Evolutionary conservation across 2,888 invertebrate genomes (phyloP), one percentile per base, ranked within the genome.

Genomic region (Scrobipalpa costella): DNA sequence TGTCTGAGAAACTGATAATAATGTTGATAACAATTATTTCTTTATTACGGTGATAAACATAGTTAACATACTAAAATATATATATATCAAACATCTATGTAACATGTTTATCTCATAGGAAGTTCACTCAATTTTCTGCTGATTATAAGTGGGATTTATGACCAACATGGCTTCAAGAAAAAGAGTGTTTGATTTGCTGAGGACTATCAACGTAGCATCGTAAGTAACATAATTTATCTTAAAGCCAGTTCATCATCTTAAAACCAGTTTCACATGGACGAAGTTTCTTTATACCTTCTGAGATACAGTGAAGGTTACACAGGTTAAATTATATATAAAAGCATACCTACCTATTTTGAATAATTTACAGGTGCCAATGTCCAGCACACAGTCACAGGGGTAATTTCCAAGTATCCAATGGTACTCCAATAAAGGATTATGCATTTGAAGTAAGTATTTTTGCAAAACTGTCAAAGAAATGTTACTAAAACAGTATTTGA

Each of bases 351-450:
- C n/a, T n/a, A n/a, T n/a, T n/a, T n/a, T n/a, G n/a, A n/a, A n/a
- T 6, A 2, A 44, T 21, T 50, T 50, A 9, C 76, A 96, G 96
- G 59, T 95, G 95, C 75, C 94, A 93, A 78, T 96, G 96, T 78
- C 96, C 96, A 59, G 94, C 96, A 9, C 96, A 96, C 80, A 93
- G 95, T 0, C 92, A 93, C 71, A 91, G 93, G 63, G 92, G 93
- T 38, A 88, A 88, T 64, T 81, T 90, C 49, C 85, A 89, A 72
- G 86, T 90, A 47, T 89, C 93, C 58, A 92, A 90, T 75, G 77
- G 89, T 44, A 85, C 89, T 60, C 92, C 90, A 61, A 83, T 83
- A n/a, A 94, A 94, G 78, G 96, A 96, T 78, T 95, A 96, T 87
- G 96, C 95, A 38, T 96, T 96, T 85, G 96, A 96, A 92, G 96